phyloP scores from a whole-genome alignment of 2,888 invertebrate genomes.

The Tachina grossa region DNA sequence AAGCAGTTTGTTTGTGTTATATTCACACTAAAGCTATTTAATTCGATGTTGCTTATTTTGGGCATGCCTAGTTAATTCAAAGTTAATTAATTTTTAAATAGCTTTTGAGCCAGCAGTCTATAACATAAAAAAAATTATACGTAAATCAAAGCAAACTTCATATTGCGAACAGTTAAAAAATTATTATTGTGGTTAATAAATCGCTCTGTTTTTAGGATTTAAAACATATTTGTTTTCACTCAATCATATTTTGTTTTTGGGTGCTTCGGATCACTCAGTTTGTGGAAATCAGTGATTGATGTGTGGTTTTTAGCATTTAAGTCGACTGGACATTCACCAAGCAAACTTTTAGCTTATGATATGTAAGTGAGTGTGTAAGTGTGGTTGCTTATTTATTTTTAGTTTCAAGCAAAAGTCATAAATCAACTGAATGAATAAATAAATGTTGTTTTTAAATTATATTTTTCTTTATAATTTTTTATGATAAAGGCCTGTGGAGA shows the following conservation, averaged over 20 bases:
- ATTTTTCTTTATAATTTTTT: too few relatives aligned
- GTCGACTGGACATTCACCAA: background rate
- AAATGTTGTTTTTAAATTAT: too few relatives aligned
- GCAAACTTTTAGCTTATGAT: background rate
- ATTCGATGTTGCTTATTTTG: too few relatives aligned
- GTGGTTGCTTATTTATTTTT: background rate
- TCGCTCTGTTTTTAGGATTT: conserved; percentile 42
- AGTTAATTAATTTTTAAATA: too few relatives aligned
- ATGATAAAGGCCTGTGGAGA: too few relatives aligned
- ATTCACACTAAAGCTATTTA: too few relatives aligned
- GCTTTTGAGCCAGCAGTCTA: too few relatives aligned
- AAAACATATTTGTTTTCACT: background rate
- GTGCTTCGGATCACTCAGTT: conserved; percentile 6
- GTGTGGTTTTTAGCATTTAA: conserved; percentile 5
- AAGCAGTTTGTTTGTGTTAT: too few relatives aligned
- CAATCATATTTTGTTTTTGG: background rate
- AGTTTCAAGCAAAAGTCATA: conserved; percentile 20
- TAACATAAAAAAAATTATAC: too few relatives aligned
- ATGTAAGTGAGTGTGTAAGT: too few relatives aligned
- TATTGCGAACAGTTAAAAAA: background rate
- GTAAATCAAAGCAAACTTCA: too few relatives aligned
- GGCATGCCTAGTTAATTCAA: too few relatives aligned
- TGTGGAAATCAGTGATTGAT: conserved; percentile 28
- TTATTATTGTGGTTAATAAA: conserved; percentile 33
- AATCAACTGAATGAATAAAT: background rate